A percentile compares a stretch with the other conserved stretches of the same genome.
These are phyloP conservation scores for Oreotrochilus melanogaster DNA, from an alignment of 2,113 vertebrate species.

Conservation along the genomic window DNA sequence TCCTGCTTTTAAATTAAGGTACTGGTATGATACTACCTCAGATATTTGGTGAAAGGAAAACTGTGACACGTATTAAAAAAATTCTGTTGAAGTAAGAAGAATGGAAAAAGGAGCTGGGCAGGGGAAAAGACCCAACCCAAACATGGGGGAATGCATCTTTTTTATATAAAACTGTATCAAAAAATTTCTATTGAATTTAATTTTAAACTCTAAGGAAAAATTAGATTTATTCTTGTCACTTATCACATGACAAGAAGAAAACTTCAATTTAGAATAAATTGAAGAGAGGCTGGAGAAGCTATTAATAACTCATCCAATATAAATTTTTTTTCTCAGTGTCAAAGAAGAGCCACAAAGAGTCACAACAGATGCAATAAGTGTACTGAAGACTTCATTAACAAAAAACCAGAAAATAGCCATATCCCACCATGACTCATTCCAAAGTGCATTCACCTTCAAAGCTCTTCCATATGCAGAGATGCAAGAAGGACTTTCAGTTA, in stretches of 20 bases:
- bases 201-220: neutral
- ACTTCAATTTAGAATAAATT: neutral
- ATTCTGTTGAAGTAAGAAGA: neutral
- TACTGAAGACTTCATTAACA: neutral
- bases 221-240: neutral
- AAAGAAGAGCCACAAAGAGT: neutral
- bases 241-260: neutral
- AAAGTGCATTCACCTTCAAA: neutral
- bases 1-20: neutral
- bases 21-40: neutral
- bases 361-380: neutral
- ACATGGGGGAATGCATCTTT: neutral
- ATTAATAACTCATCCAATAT: neutral
- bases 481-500: neutral
- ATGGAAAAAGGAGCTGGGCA: neutral
- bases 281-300: neutral
- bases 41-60: neutral
- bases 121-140: neutral
- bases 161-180: neutral
- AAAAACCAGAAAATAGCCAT: neutral
- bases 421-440: neutral
- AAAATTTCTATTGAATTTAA: neutral
- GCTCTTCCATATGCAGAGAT: neutral
- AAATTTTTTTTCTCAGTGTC: neutral
- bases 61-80: neutral